A percentile compares a stretch with the other conserved stretches of the same genome.
Evolutionary conservation across 2,888 invertebrate genomes (phyloP).

Genomic region (Trisateles emortualis): DNA sequence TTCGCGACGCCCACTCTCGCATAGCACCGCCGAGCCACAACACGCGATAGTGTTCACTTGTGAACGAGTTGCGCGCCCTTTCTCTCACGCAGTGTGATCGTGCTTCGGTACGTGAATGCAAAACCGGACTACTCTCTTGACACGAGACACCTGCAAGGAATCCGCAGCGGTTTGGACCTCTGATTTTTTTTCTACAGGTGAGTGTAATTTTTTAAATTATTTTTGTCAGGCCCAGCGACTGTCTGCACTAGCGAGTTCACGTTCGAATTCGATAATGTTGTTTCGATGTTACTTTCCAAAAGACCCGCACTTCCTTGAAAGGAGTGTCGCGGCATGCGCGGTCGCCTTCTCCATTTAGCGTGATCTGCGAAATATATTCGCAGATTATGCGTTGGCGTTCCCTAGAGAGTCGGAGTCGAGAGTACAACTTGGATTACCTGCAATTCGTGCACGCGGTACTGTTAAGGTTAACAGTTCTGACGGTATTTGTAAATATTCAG

Average conservation of each 20-base stretch:
- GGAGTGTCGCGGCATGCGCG: slow-evolving; percentile 43
- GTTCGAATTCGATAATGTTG: slow-evolving; percentile 50
- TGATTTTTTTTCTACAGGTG: slow-evolving; percentile 69
- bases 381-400: slow-evolving; percentile 65
- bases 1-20: slow-evolving; percentile 77
- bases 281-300: slow-evolving; percentile 69
- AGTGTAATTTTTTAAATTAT: slow-evolving; percentile 53
- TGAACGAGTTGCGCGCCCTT: slow-evolving; percentile 81
- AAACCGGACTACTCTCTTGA: slow-evolving; percentile 83
- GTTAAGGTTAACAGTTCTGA: slow-evolving; percentile 69
- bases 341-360: slow-evolving; percentile 37
- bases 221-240: slow-evolving; percentile 63
- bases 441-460: slow-evolving; percentile 49
- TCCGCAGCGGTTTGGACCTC: slow-evolving; percentile 66
- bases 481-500: slow-evolving; percentile 77
- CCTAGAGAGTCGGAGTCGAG: slow-evolving; percentile 42
- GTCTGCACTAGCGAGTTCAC: slow-evolving; percentile 69
- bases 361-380: slow-evolving; percentile 53
- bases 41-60: slow-evolving; percentile 78
- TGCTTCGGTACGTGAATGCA: slow-evolving; percentile 84
- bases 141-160: slow-evolving; percentile 70
- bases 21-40: slow-evolving; percentile 66
- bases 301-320: slow-evolving; percentile 61
- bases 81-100: slow-evolving; percentile 85
- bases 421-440: slow-evolving; percentile 54